Conservation (phyloP, 2,113 vertebrate genomes). For the Ploceus nigricollis region DNA sequence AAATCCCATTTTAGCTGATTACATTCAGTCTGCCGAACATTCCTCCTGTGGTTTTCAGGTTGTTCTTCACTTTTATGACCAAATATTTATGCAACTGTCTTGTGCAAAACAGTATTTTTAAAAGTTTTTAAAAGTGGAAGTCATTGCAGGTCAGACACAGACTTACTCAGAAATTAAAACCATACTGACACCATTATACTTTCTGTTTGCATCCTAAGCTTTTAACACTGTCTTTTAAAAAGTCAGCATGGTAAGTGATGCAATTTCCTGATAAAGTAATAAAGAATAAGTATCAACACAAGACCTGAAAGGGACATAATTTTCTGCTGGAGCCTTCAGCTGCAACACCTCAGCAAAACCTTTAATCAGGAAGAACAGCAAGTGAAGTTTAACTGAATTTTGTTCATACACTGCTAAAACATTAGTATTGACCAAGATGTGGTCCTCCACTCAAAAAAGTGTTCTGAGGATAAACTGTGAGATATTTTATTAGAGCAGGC, state of each 20-base stretch:
- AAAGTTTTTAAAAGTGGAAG: not conserved
- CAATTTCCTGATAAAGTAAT: not conserved
- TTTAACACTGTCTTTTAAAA: not conserved
- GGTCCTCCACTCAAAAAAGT: not conserved
- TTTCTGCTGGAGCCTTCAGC: not conserved
- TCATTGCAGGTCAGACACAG: not conserved
- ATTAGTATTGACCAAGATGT: not conserved
- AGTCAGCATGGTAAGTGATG: not conserved
- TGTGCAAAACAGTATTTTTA: not conserved
- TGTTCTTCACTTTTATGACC: not conserved
- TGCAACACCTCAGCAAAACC: not conserved
- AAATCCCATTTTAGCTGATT: constrained; percentile 18
- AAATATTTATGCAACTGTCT: not conserved
- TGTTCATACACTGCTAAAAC: not conserved
- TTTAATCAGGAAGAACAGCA: not conserved
- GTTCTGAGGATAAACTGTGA: not conserved
- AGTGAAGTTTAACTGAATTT: not conserved
- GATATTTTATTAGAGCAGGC: not conserved
- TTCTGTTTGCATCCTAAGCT: not conserved
- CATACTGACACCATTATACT: not conserved
- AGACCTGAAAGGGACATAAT: not conserved
- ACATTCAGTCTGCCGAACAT: not conserved
- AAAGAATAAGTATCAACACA: not conserved
- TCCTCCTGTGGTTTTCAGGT: not conserved
- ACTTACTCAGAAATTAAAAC: not conserved